Conservation (phyloP, 2,113 vertebrate genomes). For the Heterochromis multidens region DNA sequence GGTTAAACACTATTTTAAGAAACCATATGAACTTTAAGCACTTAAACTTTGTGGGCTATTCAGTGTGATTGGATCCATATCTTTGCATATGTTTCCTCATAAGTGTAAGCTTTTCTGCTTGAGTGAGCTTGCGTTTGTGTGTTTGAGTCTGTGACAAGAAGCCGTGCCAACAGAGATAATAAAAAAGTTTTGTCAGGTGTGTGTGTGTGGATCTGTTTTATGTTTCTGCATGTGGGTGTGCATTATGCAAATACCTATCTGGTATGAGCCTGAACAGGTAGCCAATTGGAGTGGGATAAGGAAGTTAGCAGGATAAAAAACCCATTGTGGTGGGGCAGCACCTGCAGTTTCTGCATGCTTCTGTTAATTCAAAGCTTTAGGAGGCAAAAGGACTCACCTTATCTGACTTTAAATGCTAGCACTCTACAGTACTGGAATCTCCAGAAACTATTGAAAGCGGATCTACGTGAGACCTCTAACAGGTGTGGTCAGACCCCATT, state of each 20-base stretch:
- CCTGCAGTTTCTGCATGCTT: slow-evolving; percentile 31
- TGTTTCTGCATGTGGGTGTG: slow-evolving; percentile 29
- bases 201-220: background rate
- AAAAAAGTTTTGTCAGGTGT: slow-evolving; percentile 24
- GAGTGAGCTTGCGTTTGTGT: background rate
- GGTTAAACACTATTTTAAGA: slow-evolving; percentile 47
- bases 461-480: slow-evolving; percentile 16
- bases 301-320: slow-evolving; percentile 68
- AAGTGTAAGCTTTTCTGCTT: background rate
- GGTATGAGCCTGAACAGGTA: slow-evolving; percentile 31
- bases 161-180: background rate
- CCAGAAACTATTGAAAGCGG: slow-evolving; percentile 1
- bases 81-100: background rate
- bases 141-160: background rate
- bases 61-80: background rate
- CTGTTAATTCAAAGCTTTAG: slow-evolving; percentile 34
- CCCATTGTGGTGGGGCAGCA: slow-evolving; percentile 59
- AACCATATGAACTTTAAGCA: background rate
- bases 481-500: slow-evolving; percentile 26
- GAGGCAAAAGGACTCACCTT: background rate
- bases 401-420: background rate
- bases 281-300: slow-evolving; percentile 63
- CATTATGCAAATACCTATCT: slow-evolving; percentile 65
- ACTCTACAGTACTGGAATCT: background rate
- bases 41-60: background rate